Percentiles rank a stretch among this genome's conserved stretches.
Evolutionary conservation across 2,888 invertebrate species (phyloP).

Genomic region (Herminia tarsipennalis): DNA sequence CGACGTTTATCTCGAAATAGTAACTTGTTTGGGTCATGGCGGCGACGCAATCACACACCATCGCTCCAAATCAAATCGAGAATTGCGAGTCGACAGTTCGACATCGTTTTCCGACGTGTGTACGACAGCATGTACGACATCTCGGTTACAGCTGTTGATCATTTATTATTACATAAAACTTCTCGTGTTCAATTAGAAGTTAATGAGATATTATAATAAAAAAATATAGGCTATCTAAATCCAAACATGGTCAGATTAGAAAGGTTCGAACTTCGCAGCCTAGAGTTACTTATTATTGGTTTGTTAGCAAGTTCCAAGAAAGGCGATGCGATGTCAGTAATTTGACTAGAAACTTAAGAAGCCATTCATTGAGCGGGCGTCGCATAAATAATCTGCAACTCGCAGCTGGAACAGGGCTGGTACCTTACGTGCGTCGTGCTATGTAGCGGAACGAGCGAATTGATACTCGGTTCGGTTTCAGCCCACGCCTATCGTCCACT

Average conservation of each 20-base stretch:
- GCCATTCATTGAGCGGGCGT: constrained; percentile 58
- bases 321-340: constrained; percentile 46
- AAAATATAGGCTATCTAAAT: constrained; percentile 39
- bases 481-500: constrained; percentile 65
- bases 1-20: constrained; percentile 82
- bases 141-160: constrained; percentile 30
- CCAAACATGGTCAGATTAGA: constrained; percentile 48
- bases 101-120: constrained; percentile 34
- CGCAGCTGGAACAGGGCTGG: constrained; percentile 41
- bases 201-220: constrained; percentile 45
- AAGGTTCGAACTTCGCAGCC: constrained; percentile 44
- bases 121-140: constrained; percentile 20
- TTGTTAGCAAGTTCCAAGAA: constrained; percentile 47
- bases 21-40: constrained; percentile 80
- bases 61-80: constrained; percentile 73
- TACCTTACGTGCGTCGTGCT: constrained; percentile 53
- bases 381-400: constrained; percentile 67
- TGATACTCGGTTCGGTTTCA: constrained; percentile 40
- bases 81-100: constrained; percentile 50
- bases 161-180: constrained; percentile 23
- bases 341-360: constrained; percentile 53
- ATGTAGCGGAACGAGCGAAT: constrained; percentile 62
- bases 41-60: constrained; percentile 76
- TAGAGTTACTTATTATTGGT: too few species aligned
- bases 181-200: constrained; percentile 40